Evolutionary conservation across 2,113 vertebrate species (phyloP).

Genomic region (Abramis brama): DNA sequence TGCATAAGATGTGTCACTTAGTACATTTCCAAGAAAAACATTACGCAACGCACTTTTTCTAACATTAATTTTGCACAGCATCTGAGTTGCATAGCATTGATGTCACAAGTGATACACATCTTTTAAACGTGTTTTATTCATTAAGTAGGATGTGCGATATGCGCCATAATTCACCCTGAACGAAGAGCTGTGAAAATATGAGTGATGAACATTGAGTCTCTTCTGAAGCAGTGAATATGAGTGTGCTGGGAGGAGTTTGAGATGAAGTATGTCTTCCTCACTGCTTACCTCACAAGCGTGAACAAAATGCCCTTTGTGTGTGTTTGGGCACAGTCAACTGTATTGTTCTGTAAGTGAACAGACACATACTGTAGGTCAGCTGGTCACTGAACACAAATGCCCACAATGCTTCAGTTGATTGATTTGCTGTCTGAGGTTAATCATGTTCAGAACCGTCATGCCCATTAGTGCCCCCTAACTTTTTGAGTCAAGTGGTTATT

Average conservation of each 20-base stretch:
- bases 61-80: not conserved
- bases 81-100: constrained; percentile 1
- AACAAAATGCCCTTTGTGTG: constrained; percentile 55
- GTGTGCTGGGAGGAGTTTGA: constrained; percentile 9
- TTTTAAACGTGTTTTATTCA: constrained; percentile 34
- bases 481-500: not conserved
- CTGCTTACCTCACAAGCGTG: constrained; percentile 39
- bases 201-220: constrained; percentile 21
- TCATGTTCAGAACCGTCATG: constrained; percentile 37
- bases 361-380: constrained; percentile 38
- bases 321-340: constrained; percentile 44
- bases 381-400: constrained; percentile 52
- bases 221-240: constrained; percentile 29
- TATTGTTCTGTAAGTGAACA: constrained; percentile 37
- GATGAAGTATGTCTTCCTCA: constrained; percentile 32
- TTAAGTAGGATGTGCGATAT: not conserved
- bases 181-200: constrained; percentile 24
- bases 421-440: constrained; percentile 54
- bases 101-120: constrained; percentile 14
- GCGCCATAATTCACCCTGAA: constrained; percentile 1
- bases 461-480: not conserved
- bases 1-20: constrained; percentile 18
- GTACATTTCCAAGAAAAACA: constrained; percentile 17
- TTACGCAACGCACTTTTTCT: not conserved
- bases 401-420: constrained; percentile 55